These are phyloP conservation scores for Petroica traversi DNA, from an alignment of 2,113 vertebrate genomes.

Conservation along the genomic window DNA sequence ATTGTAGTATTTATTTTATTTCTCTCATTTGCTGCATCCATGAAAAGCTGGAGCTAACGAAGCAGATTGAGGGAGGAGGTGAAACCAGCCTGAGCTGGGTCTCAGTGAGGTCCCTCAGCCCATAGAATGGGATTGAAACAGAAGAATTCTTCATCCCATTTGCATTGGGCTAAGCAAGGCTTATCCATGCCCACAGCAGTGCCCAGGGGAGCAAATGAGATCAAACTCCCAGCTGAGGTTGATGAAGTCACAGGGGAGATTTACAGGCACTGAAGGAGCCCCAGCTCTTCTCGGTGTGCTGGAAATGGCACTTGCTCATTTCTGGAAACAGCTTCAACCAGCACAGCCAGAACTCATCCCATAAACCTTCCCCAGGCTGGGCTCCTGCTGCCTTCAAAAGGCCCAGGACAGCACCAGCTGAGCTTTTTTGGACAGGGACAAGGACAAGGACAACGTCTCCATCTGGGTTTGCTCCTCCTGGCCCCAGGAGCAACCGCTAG, in stretches of 20 bases:
- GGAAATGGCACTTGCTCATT: background rate
- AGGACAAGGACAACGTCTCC: background rate
- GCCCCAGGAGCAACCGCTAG: rapidly evolving
- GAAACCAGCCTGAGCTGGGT: background rate
- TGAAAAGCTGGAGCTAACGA: slow-evolving; percentile 4
- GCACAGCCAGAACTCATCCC: background rate
- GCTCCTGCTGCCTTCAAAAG: background rate
- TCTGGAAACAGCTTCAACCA: background rate
- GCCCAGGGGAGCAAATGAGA: background rate
- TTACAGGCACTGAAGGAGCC: background rate
- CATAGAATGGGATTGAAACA: background rate
- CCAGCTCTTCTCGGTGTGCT: rapidly evolving
- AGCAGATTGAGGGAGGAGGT: background rate
- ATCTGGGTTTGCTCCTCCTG: background rate
- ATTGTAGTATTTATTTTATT: slow-evolving; percentile 55
- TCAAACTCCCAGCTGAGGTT: background rate
- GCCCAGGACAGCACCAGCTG: background rate
- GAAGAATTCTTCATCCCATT: background rate
- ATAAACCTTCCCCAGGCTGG: background rate
- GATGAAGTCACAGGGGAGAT: background rate
- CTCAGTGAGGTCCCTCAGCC: background rate
- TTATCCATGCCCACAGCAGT: rapidly evolving
- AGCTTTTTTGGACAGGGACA: background rate
- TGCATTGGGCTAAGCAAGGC: background rate
- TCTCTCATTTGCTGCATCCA: slow-evolving; percentile 14